These are phyloP conservation scores for Cheilinus undulatus DNA, from an alignment of 2,113 vertebrate genomes.

Conservation along the genomic window DNA sequence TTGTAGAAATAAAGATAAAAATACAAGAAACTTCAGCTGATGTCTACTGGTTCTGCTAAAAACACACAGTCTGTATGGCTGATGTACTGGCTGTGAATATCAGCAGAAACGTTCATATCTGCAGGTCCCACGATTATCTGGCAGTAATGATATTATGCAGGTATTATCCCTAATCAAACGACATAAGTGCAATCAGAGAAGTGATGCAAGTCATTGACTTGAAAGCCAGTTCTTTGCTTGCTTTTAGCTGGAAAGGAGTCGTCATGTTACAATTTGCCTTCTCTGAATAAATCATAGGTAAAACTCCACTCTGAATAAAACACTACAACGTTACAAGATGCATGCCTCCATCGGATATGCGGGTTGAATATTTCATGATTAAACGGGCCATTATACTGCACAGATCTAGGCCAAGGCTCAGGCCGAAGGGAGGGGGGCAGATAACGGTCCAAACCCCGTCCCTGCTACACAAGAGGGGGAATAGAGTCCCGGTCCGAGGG, in stretches of 20 bases:
- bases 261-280: conserved; percentile 59
- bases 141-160: too few species aligned
- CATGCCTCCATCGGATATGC: conserved; percentile 61
- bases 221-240: conserved; percentile 29
- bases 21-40: too few species aligned
- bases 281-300: conserved; percentile 74
- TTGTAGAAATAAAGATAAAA: too few species aligned
- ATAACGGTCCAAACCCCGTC: conserved; percentile 79
- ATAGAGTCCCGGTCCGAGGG: conserved; percentile 47
- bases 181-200: conserved; percentile 43
- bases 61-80: too few species aligned
- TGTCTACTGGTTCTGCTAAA: too few species aligned
- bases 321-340: conserved; percentile 49
- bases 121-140: too few species aligned
- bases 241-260: conserved; percentile 38
- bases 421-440: conserved; percentile 49
- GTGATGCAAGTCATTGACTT: conserved; percentile 19
- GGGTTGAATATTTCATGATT: conserved; percentile 82
- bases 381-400: conserved; percentile 72
- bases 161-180: too few species aligned
- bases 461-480: conserved; percentile 49
- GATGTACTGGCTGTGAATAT: too few species aligned
- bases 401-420: conserved; percentile 81
- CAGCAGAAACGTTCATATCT: too few species aligned
- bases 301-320: conserved; percentile 67